Conservation (phyloP, 2,113 vertebrate species). For the Ictidomys tridecemlineatus region DNA sequence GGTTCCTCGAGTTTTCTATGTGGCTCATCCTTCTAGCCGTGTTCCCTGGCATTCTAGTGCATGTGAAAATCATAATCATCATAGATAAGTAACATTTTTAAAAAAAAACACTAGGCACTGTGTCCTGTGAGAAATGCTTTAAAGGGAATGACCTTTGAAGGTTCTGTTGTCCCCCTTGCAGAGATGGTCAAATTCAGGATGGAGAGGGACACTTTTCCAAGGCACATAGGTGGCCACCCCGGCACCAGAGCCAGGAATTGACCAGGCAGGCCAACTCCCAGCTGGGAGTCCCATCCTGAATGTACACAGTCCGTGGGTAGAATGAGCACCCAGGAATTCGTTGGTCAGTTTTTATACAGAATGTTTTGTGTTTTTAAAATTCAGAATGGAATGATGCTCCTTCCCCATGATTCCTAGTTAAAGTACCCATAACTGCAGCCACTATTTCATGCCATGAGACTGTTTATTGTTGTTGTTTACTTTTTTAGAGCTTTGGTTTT, state of each 20-base stretch:
- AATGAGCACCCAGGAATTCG: neutral
- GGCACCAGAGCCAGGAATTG: neutral
- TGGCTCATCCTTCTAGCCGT: neutral
- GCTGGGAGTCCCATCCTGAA: neutral
- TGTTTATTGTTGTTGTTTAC: neutral
- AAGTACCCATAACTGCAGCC: neutral
- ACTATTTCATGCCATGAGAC: neutral
- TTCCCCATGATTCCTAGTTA: neutral
- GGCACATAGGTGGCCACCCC: neutral
- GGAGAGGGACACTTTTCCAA: neutral
- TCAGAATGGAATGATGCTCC: neutral
- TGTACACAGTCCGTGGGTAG: rapidly evolving
- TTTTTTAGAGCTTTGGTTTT: neutral
- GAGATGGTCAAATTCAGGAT: neutral
- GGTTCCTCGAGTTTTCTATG: neutral
- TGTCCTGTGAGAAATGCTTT: neutral
- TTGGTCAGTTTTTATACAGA: neutral
- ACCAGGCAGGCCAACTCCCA: rapidly evolving
- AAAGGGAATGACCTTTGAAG: neutral
- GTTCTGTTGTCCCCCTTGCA: neutral
- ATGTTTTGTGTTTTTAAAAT: neutral
- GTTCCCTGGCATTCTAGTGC: neutral
- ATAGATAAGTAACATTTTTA: neutral
- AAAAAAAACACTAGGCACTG: neutral
- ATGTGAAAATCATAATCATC: neutral